Evolutionary conservation across 1,140 invertebrate genomes (phyloP), one percentile per base, ranked within the genome.

Genomic region (Eriosoma lanigerum): DNA sequence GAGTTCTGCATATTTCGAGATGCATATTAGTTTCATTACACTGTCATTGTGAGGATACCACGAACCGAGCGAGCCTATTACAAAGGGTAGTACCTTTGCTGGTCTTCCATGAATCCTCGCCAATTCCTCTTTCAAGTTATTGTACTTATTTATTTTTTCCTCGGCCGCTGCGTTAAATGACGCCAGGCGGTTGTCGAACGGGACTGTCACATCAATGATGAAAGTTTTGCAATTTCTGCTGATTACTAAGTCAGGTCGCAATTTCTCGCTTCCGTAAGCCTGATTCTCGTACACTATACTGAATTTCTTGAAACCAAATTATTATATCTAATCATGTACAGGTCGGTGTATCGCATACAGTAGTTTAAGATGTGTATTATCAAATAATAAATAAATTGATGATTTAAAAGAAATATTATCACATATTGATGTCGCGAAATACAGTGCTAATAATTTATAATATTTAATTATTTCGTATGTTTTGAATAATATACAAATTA

Each of bases 41-140:
- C 0, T 4, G 0, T 60, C 56, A 8, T 60, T 60, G 1, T 0
- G 1, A 0, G 24, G 56, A 3, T 60, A 12, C 58, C 60, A 64
- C 0, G 19, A 38, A 0, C 60, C 60, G 0, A 64, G 8, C 0
- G 60, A 0, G 0, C 60, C 60, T 0, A 64, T 29, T 2, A 64
- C 9, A 0, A 64, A 38, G 0, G 60, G 58, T 0, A 62, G 0
- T 0, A 62, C 58, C 12, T 6, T 0, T 0, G 12, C 54, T 0
- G 6, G 3, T 0, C 60, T 2, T 0, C 0, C 0, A 5, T 19
- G 8, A 5, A 19, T 0, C 2, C 0, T 3, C 1, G 29, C 29
- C 6, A n/a, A 0, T 6, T n/a, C 29, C 0, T 0, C 8, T 0
- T 4, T 0, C 0, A 60, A 1, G 1, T 6, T 0, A 4, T 26